Base-by-base conservation (phyloP, 2,797 vertebrate species). In the Microhierax caerulescens region DNA sequence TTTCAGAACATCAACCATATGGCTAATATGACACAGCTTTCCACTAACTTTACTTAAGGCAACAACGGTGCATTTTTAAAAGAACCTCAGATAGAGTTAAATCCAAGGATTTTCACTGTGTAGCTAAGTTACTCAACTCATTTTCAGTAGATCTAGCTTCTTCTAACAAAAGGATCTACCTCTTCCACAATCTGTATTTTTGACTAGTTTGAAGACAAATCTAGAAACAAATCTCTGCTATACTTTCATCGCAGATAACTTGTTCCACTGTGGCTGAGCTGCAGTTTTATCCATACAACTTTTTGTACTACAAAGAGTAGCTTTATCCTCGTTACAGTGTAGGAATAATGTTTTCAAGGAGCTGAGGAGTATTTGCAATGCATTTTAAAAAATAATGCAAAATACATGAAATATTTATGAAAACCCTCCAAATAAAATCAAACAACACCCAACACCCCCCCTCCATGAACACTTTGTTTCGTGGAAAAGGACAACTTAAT, bases 371-470 rank as follows among this genome's bases (percentile, higher is more conserved):
- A 56, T 37, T 83, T 67, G 27, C 25, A 78, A 27, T 25, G 4
- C 7, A 12, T 54, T 90, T 79, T 20, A 84, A 67, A 80, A 47
- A 64, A 70, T 48, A 76, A 60, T 7, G 3, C 6, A 67, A 76
- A 64, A 59, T 76, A 51, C 9, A 60, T 63, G 6, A 36, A 88
- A 69, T 22, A 60, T n/a, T 39, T 59, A 74, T n/a, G 13, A n/a
- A 56, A 81, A 65, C 10, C 2, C 1, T 24, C 1, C 1, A 15
- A 69, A 75, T 54, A 20, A 34, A 59, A 20, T 11, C 1, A 5
- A 63, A 50, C 3, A 27, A 34, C 9, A 5, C 39, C 39, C 39
- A 41, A 15, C 13, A 15, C 39, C 0, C 0, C 4, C 5, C 7
- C 45, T 51, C 41, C 50, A 36, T 1, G 20, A 74, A 25, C 10